Evolutionary conservation across 2,888 invertebrate species (phyloP), one percentile per base, ranked within the genome.

Genomic region (Acholoe squamosa): DNA sequence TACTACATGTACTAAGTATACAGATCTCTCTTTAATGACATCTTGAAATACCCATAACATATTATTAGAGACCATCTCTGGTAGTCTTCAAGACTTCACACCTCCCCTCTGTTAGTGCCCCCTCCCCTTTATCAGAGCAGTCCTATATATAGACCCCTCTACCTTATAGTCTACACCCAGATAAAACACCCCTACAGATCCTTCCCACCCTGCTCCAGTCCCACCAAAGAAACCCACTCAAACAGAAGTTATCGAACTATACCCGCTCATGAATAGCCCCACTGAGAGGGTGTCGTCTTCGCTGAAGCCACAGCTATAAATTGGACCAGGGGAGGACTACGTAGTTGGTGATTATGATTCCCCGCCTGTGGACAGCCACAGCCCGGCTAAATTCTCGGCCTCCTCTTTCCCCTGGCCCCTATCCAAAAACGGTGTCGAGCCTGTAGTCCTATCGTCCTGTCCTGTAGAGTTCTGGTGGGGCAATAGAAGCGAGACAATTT

Each of bases 161-260:
- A 16, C 86, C 52, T 3, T 52, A 14, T 28, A 80, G 1, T 54
- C 54, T n/a, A 33, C 77, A 77, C 33, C 34, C 86, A 86, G 54
- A 7, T 19, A 1, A 28, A 77, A n/a, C 25, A 77, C 54, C 51
- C 16, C 52, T 51, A n/a, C 84, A 19, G 19, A 25, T 16, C 43
- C 86, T 16, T 5, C 25, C 86, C 86, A 86, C 54, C 33, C 31
- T n/a, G 19, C 86, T 28, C 52, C 51, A 22, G n/a, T n/a, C 43
- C 34, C n/a, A 12, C 86, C 54, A 86, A 31, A 54, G 25, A 52
- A 86, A 86, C 54, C 54, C 54, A 54, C n/a, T 86, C 54, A 28
- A 86, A 1, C 86, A 52, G 14, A 86, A 86, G 54, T 86, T 86
- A 54, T 86, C 54, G 31, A 54, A 54, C 86, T 54, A 52, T 86